Percentiles rank a stretch among this genome's conserved stretches.
These are phyloP conservation scores for Bombus superbus DNA, from an alignment of 1,140 invertebrate species.

Conservation along the genomic window DNA sequence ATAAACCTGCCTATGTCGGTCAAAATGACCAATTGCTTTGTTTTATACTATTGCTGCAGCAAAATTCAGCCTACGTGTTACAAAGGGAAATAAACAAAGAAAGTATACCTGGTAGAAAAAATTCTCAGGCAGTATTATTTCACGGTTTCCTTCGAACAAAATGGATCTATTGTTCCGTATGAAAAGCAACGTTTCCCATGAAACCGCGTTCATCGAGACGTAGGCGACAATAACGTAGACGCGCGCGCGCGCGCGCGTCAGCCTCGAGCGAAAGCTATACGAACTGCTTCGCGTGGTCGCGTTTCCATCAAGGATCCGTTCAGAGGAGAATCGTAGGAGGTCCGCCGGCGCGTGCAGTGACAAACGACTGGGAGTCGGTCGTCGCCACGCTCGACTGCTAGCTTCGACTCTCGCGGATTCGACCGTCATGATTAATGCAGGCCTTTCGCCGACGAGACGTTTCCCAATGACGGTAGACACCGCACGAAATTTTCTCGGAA, in stretches of 20 bases:
- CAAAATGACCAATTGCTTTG: neutral
- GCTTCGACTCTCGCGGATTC: slow-evolving; percentile 58
- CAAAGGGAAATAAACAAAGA: too few species aligned
- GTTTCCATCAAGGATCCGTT: slow-evolving; percentile 28
- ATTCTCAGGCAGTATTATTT: neutral
- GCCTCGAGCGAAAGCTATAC: neutral
- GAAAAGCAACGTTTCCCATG: neutral
- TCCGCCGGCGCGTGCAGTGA: slow-evolving; percentile 32
- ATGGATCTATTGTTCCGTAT: neutral
- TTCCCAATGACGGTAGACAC: slow-evolving; percentile 59
- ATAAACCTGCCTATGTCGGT: neutral
- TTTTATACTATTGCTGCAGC: too few species aligned
- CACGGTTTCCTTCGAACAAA: neutral
- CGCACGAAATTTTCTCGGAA: slow-evolving; percentile 60
- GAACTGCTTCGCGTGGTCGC: neutral
- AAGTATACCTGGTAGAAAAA: neutral
- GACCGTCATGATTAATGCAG: slow-evolving; percentile 65
- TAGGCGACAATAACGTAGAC: too few species aligned
- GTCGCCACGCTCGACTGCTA: slow-evolving; percentile 15
- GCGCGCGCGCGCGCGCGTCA: neutral
- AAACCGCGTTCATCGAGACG: neutral
- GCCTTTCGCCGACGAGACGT: slow-evolving; percentile 61
- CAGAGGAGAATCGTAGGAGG: slow-evolving; percentile 34
- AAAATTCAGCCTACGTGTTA: too few species aligned
- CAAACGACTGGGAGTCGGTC: slow-evolving; percentile 58